Percentiles rank a stretch among this genome's conserved stretches.
Evolutionary conservation across 2,797 vertebrate genomes (phyloP).

Genomic region (Paguma larvata): DNA sequence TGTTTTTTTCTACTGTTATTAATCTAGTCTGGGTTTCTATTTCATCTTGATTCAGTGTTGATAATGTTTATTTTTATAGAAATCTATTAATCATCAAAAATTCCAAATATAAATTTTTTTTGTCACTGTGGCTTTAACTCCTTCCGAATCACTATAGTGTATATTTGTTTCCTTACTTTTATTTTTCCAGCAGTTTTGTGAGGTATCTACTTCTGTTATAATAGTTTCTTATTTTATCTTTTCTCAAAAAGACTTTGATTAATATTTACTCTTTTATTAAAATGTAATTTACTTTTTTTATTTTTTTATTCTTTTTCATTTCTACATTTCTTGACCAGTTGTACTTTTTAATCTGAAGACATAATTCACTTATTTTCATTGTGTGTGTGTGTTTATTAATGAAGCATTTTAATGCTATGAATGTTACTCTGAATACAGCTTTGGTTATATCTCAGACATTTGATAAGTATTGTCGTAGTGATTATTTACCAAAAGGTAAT

Average conservation of each 20-base stretch:
- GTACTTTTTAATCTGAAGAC: not conserved
- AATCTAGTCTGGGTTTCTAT: not conserved
- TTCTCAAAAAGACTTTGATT: not conserved
- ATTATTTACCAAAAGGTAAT: not conserved
- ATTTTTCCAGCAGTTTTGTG: not conserved
- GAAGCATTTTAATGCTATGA: not conserved
- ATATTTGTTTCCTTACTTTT: not conserved
- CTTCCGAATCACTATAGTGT: not conserved
- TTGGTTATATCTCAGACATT: not conserved
- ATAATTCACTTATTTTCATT: not conserved
- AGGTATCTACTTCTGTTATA: not conserved
- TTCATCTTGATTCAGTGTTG: not conserved
- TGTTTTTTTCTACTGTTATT: not conserved
- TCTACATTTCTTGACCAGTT: not conserved
- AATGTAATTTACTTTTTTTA: not conserved
- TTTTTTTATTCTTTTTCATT: not conserved
- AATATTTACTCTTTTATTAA: not conserved
- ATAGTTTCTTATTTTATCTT: not conserved
- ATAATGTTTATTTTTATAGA: not conserved
- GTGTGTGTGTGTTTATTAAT: not conserved
- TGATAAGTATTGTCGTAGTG: not conserved
- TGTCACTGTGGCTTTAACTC: not conserved
- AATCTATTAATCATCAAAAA: not conserved
- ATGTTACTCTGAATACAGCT: slow-evolving; percentile 37
- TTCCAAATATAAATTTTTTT: not conserved